phyloP scores from a whole-genome alignment of 1,140 invertebrate genomes.

The Tigriopus japonicus region DNA sequence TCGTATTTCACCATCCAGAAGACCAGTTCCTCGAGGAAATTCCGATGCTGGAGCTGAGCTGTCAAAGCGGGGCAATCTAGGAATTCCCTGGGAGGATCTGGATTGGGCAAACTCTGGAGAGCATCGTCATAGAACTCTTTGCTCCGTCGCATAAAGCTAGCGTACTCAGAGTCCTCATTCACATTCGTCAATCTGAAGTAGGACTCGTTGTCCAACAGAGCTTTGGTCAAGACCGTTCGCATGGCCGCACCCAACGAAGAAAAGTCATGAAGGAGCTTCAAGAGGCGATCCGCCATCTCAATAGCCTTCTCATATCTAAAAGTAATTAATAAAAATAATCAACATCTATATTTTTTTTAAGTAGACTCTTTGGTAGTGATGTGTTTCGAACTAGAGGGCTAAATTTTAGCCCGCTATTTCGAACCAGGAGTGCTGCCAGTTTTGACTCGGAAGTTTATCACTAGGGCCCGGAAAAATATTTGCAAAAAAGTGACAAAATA shows the following conservation, averaged over 20 bases:
- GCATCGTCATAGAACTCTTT: constrained; percentile 57
- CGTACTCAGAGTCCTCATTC: constrained; percentile 32
- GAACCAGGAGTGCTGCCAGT: too few species aligned
- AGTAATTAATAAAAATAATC: too few species aligned
- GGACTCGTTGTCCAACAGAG: constrained; percentile 56
- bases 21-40: constrained; percentile 81
- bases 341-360: too few species aligned
- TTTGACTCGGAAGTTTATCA: too few species aligned
- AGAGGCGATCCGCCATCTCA: constrained; percentile 58
- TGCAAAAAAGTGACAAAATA: too few species aligned
- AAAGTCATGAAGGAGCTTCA: constrained; percentile 73
- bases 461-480: too few species aligned
- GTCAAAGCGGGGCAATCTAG: constrained; percentile 58
- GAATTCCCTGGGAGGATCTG: constrained; percentile 53
- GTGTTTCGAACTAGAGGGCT: too few species aligned
- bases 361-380: too few species aligned
- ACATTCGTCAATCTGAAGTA: constrained; percentile 20
- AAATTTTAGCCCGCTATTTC: too few species aligned
- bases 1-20: constrained; percentile 96
- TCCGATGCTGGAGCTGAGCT: constrained; percentile 56
- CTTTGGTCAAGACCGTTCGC: constrained; percentile 71
- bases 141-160: constrained; percentile 46
- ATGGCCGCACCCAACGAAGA: constrained; percentile 88
- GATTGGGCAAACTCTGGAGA: constrained; percentile 51
- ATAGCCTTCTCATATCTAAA: constrained; percentile 36